Base-by-base conservation (phyloP, 2,113 vertebrate species). In the Donacobius atricapilla region DNA sequence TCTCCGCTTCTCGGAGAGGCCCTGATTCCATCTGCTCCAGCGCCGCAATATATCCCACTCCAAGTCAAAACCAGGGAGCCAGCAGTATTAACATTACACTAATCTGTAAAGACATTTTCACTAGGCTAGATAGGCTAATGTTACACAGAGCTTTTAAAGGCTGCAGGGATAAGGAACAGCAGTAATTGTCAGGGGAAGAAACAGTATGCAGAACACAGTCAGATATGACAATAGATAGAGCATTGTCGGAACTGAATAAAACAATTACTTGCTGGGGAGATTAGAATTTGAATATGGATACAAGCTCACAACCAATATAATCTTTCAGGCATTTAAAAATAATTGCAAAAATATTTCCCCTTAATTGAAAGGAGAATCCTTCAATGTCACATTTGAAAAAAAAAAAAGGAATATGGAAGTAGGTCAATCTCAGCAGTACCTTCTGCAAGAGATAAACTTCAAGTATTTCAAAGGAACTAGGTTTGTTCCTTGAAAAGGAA, bases 61-160 rank as follows among this genome's bases (percentile, higher is more conserved):
- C 97, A 97, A 98, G 98, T 98, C 98, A 98, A 98, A 98, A 98
- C 96, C 97, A 93, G 97, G 96, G 95, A 98, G 98, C 95, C 96
- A 93, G 97, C 76, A 91, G 97, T 97, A 98, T 98, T 98, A 98
- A 98, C 98, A 98, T 98, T 97, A 98, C 97, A 96, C 97, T 98
- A 98, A 98, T 98, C 98, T 98, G 98, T 98, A 98, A 98, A 98
- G 98, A 98, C 98, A 96, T 98, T 98, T 98, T 98, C 97, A 94
- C 98, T 96, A 97, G 97, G 96, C 97, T 96, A 97, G 97, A 98
- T 98, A 98, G 97, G 98, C 97, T 98, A 98, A 98, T 98, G 97
- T 98, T 98, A 98, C 97, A 97, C 69, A 89, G 95, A 96, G 96
- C 97, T 98, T 97, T 97, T 98, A 97, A 98, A 98, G 97, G 97